Evolutionary conservation across 2,888 invertebrate genomes (phyloP), one percentile per base, ranked within the genome.

Genomic region (Sclerodermus sp.): DNA sequence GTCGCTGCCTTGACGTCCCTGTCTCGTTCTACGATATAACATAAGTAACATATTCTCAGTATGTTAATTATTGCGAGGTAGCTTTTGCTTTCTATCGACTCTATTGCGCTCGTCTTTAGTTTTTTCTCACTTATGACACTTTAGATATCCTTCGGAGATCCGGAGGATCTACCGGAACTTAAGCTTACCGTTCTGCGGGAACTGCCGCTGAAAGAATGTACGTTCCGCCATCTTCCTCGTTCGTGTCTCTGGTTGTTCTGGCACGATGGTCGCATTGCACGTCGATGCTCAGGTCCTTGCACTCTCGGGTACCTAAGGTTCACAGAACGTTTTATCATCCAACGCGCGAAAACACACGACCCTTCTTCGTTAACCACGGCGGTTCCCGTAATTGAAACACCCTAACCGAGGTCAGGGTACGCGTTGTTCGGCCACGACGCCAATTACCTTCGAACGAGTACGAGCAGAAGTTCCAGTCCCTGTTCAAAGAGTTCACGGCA

Each of bases 391-490:
- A n/a, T n/a, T n/a, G n/a, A n/a, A n/a, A n/a, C n/a, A n/a, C n/a
- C n/a, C n/a, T n/a, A n/a, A n/a, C n/a, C n/a, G n/a, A n/a, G n/a
- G n/a, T n/a, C n/a, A n/a, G n/a, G n/a, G n/a, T n/a, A n/a, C n/a
- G n/a, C n/a, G n/a, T n/a, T n/a, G n/a, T n/a, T n/a, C n/a, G n/a
- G n/a, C n/a, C n/a, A n/a, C n/a, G n/a, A n/a, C n/a, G n/a, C n/a
- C n/a, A 9, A 72, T 76, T 76, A 85, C 94, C 93, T 80, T 93
- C 91, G 40, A 88, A 84, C 53, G 91, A 87, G 75, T 93, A 91
- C 0, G 94, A 93, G 76, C 96, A 96, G 88, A 96, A 92, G 83
- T 93, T 92, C 96, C 96, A 97, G 71, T 96, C 93, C 66, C 93
- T 86, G 77, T 97, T 96, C 46, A 96, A 83, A 42, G 92, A 87